Evolutionary conservation across 2,797 vertebrate species (phyloP), one percentile per base, ranked within the genome.

Genomic region (Gymnoscopelus microlampas): DNA sequence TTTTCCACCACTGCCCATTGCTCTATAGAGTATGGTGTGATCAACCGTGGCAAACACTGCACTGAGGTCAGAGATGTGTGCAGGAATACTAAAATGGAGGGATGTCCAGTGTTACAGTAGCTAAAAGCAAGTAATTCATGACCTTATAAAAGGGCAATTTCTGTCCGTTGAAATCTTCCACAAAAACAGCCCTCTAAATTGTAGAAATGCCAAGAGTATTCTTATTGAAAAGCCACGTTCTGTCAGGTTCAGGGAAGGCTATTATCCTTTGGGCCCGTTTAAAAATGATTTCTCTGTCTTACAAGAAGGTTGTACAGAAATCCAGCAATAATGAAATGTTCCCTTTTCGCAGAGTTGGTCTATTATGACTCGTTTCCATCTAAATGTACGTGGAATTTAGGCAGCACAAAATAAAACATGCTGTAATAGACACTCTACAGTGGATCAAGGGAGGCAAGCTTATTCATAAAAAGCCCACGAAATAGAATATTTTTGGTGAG

Each of bases 221-320:
- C 68, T 39, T 71, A 70, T 76, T 79, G 68, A 80, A 79, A 84
- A 83, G 70, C 77, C 76, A 49, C 78, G 77, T 77, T 78, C 66
- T 72, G 54, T 77, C 72, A 76, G 62, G 63, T 74, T 58, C 60
- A 74, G 74, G 65, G 73, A 74, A 54, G 65, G 49, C 23, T 47
- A 26, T 74, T 66, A 76, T 86, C 56, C 53, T 60, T 81, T 72
- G 74, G 50, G 10, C 57, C 50, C 75, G 56, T 74, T 79, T 48
- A 14, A 9, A 76, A 77, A 44, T 0, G 1, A 59, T 55, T 19
- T 47, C 32, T 68, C 26, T 47, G n/a, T 53, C 19, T 75, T 14
- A 39, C 48, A 14, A 26, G 12, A 13, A 0, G 23, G 49, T 70
- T 71, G 66, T 66, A 71, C 61, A 12, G 23, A 47, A 68, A 77